Evolutionary conservation across 2,797 vertebrate species (phyloP), one percentile per base, ranked within the genome.

Genomic region (Chiroxiphia lanceolata): DNA sequence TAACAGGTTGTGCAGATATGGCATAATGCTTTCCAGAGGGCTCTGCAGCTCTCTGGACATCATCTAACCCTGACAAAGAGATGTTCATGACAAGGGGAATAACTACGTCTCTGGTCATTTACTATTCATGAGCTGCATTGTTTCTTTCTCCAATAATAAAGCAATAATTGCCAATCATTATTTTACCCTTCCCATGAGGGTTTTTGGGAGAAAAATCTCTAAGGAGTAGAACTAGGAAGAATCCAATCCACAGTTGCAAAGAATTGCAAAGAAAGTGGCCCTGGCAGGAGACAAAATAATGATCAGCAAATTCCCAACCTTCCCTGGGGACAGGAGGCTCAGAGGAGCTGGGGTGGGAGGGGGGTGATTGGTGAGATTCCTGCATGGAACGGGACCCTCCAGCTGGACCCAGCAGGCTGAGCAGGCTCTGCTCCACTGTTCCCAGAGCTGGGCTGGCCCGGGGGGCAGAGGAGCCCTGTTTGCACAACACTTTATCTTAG

Each of bases 321-420:
- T 26, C 0, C 15, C 18, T 17, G 0, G 1, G 9, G 38, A 31
- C 65, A 34, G 59, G 81, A 47, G 45, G 61, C 11, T 47, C 20
- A 3, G 40, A 17, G 51, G 31, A 22, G 26, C 65, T 10, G 40
- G 3, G 23, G 20, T 31, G 64, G 22, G 23, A 47, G 25, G 8
- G 69, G 12, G 31, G 22, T 3, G 6, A 31, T 19, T 19, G 26
- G 7, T 22, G 74, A 20, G 51, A 54, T 54, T 26, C 4, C 18
- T 5, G 31, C 10, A 4, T 1, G 17, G 57, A 65, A 21, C 0
- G 0, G 60, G 34, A 54, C 31, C 12, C 48, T 36, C 19, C 0
- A 2, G 26, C 44, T 6, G 1, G 60, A 14, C 3, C 68, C 69
- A 31, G 38, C n/a, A 34, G 47, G 25, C 6, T 54, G 34, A 68